phyloP scores from a whole-genome alignment of 2,113 vertebrate species.

The Silurus meridionalis region DNA sequence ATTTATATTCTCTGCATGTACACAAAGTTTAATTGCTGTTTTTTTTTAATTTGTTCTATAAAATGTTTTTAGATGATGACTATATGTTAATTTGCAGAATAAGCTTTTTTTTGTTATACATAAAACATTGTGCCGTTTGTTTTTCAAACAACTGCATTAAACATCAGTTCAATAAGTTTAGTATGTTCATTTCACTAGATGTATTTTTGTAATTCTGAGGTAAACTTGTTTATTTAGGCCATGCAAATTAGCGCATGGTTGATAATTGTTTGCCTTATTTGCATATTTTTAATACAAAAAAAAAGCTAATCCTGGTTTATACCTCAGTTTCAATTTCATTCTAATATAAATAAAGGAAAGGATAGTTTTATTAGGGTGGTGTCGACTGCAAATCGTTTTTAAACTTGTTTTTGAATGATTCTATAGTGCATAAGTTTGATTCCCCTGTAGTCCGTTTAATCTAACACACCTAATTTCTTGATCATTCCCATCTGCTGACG shows the following conservation, averaged over 20 bases:
- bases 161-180: background rate
- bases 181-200: background rate
- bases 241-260: background rate
- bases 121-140: background rate
- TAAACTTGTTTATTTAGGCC: background rate
- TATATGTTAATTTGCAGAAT: background rate
- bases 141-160: background rate
- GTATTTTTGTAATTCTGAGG: background rate
- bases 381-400: background rate
- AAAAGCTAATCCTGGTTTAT: background rate
- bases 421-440: background rate
- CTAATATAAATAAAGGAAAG: background rate
- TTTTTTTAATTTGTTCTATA: background rate
- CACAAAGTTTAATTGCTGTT: too few species aligned
- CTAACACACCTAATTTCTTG: conserved; percentile 9
- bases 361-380: background rate
- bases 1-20: too few species aligned
- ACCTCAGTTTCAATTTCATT: background rate
- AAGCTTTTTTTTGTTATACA: background rate
- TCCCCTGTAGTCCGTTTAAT: conserved; percentile 33
- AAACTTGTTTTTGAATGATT: conserved; percentile 5
- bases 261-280: conserved; percentile 11
- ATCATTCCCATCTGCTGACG: conserved; percentile 38
- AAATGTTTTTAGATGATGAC: background rate
- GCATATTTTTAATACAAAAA: background rate